Conservation (phyloP, 2,888 invertebrate genomes). For the Lasiommata megera region DNA sequence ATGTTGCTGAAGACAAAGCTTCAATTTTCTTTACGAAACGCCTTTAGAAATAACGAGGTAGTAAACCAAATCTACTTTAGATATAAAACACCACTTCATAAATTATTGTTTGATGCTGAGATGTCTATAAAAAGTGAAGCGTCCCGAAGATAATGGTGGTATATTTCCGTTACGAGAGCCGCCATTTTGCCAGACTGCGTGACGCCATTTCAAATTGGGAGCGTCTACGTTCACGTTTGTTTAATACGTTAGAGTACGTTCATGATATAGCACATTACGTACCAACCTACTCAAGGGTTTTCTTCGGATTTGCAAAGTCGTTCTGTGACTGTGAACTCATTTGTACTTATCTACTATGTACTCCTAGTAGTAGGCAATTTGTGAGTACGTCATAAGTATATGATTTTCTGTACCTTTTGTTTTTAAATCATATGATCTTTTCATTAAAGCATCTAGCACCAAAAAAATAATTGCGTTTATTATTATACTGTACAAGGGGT, state of each 20-base stretch:
- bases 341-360: too few species aligned
- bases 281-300: background rate
- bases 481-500: background rate
- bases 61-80: background rate
- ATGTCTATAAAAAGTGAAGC: conserved; percentile 20
- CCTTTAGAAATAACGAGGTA: too few species aligned
- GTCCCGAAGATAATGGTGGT: conserved; percentile 55
- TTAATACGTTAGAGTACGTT: conserved; percentile 34
- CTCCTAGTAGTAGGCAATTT: too few species aligned
- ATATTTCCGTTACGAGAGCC: conserved; percentile 50
- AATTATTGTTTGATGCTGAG: background rate
- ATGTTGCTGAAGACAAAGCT: too few species aligned
- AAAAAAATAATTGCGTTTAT: background rate
- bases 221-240: conserved; percentile 44
- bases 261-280: conserved; percentile 10
- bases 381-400: too few species aligned
- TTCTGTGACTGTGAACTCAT: too few species aligned
- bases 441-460: background rate
- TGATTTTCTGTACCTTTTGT: too few species aligned
- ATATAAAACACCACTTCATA: background rate
- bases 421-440: too few species aligned
- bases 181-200: conserved; percentile 79
- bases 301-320: background rate
- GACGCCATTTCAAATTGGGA: conserved; percentile 73
- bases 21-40: too few species aligned